Percentiles rank a stretch among this genome's conserved stretches.
Conservation (phyloP, 2,113 vertebrate genomes). For the Percopsis transmontana region DNA sequence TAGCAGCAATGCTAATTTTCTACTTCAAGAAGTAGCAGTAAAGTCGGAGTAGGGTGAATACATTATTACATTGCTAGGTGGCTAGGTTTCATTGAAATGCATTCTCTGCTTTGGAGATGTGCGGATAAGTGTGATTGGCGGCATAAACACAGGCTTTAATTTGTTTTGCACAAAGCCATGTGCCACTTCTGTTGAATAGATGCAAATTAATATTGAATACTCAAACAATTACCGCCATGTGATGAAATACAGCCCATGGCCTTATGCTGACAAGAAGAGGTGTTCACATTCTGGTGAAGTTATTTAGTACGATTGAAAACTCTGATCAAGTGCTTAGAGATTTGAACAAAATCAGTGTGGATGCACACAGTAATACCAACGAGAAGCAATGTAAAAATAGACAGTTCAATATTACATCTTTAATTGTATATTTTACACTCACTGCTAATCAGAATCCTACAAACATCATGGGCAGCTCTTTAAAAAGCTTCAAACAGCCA, state of each 20-base stretch:
- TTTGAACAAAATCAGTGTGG: constrained; percentile 33
- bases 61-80: not conserved
- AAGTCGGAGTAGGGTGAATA: not conserved
- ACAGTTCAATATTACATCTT: too few relatives aligned
- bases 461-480: constrained; percentile 44
- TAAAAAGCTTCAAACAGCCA: constrained; percentile 49
- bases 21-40: not conserved
- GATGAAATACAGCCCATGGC: constrained; percentile 49
- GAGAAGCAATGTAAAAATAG: too few relatives aligned
- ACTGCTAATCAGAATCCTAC: constrained; percentile 18
- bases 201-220: constrained; percentile 46
- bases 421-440: not conserved
- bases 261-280: constrained; percentile 49
- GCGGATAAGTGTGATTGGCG: not conserved
- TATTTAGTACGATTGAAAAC: constrained; percentile 65
- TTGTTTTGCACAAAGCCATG: constrained; percentile 19
- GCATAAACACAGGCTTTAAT: constrained; percentile 36
- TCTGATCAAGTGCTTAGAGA: constrained; percentile 60
- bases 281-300: constrained; percentile 55
- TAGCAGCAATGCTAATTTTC: not conserved
- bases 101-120: not conserved
- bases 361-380: too few relatives aligned
- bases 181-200: constrained; percentile 36
- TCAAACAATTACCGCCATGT: constrained; percentile 36
- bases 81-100: not conserved